Base-by-base conservation (phyloP, 2,113 vertebrate genomes). In the Corvus moneduloides region DNA sequence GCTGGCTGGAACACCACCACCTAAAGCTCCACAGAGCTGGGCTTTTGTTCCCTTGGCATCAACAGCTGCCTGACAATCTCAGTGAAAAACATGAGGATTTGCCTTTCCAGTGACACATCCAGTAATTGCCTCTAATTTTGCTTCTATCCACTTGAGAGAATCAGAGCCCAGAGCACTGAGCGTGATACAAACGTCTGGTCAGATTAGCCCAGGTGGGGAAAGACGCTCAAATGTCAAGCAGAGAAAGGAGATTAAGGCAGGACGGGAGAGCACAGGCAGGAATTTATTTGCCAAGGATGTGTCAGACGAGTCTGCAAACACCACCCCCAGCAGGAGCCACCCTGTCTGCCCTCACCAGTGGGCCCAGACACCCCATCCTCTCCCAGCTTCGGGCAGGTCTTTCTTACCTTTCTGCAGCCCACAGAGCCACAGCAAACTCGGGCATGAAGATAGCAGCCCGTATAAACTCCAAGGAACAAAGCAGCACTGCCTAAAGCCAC, bases 231-330 rank as follows among this genome's bases (percentile, higher is more conserved):
- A 81, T 58, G 87, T 84, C 81, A 89, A 44, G 76, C 79, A 91
- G 67, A 71, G 80, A 81, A 46, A 95, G 16, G 20, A 93, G 86
- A 95, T 94, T 85, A 94, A 94, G 71, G 71, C 86, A 90, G 76
- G 72, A 66, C 0, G 2, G 68, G 8, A 1, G 59, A 11, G n/a
- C 79, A 83, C 51, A 51, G 44, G 39, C 84, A 91, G 77, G 76
- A 74, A 41, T 89, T 74, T 51, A 58, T 62, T 58, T 90, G 72
- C 79, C 80, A 74, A 82, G 26, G 37, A 81, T 49, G 81, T 21
- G 74, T 76, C 91, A 94, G 78, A 74, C 11, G 0, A 91, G 67
- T 46, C 74, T 51, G 71, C 48, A 82, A 85, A 89, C 58, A 87
- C 28, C 64, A 89, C 6, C 21, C 18, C 55, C 55, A 30, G 49